phyloP scores from a whole-genome alignment of 2,797 vertebrate species.

The Tarsius wallacei region DNA sequence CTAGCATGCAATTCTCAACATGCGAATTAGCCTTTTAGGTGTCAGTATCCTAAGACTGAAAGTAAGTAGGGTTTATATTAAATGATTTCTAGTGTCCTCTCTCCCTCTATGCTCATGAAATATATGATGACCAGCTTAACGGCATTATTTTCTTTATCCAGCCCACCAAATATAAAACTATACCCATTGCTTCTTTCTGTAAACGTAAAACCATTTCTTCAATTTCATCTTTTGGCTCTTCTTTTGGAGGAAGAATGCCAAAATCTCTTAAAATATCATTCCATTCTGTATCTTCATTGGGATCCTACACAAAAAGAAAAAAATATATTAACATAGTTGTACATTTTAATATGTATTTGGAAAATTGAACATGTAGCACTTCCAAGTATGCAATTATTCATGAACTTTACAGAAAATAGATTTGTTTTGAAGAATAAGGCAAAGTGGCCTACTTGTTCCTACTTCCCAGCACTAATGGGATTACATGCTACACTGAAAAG shows the following conservation, averaged over 20 bases:
- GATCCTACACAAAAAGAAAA: conserved; percentile 85
- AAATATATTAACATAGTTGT: neutral
- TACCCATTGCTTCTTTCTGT: conserved; percentile 89
- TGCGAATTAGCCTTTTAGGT: neutral
- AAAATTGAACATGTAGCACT: neutral
- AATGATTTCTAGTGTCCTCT: neutral
- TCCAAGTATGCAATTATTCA: neutral
- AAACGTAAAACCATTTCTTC: conserved; percentile 89
- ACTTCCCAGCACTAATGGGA: neutral
- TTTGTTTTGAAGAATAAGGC: neutral
- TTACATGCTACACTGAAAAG: neutral
- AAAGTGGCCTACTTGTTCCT: neutral
- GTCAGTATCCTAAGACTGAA: neutral
- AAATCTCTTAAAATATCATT: conserved; percentile 89
- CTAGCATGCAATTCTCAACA: neutral
- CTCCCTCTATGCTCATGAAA: neutral
- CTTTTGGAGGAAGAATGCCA: conserved; percentile 90
- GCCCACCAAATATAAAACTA: conserved; percentile 31
- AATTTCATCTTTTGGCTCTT: conserved; percentile 87
- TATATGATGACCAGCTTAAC: neutral
- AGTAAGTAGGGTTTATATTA: neutral
- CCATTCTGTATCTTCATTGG: conserved; percentile 91
- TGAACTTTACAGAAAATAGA: neutral
- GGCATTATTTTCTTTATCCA: neutral
- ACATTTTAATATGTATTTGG: neutral